Percentiles rank a stretch among this genome's conserved stretches.
phyloP scores from a whole-genome alignment of 2,888 invertebrate genomes.

The Heliconius cydno region DNA sequence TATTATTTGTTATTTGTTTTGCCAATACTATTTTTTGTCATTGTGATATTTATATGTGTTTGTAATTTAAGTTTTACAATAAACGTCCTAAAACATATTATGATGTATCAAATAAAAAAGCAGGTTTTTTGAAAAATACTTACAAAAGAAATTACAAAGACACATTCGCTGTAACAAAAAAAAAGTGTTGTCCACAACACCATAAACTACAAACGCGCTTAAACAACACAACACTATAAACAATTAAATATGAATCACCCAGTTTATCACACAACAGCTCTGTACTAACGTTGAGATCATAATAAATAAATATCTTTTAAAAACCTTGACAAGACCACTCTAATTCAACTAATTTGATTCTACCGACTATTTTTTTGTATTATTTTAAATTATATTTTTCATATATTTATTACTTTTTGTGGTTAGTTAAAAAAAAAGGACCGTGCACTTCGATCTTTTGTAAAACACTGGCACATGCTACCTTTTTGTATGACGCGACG shows the following conservation, averaged over 20 bases:
- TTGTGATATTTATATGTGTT: too few relatives aligned
- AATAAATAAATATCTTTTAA: background rate
- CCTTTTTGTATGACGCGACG: conserved; percentile 5
- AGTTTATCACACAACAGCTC: conserved; percentile 17
- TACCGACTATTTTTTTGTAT: background rate
- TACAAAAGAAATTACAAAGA: conserved; percentile 3
- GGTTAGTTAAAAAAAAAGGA: background rate
- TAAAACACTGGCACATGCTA: conserved; percentile 7
- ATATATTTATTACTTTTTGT: background rate
- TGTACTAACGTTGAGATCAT: conserved; percentile 1
- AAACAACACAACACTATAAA: background rate
- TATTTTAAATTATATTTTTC: background rate
- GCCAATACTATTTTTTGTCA: too few relatives aligned
- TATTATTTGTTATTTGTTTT: too few relatives aligned
- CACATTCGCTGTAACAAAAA: background rate
- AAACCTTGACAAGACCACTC: conserved; percentile 7
- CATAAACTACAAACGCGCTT: background rate
- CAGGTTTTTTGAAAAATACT: background rate
- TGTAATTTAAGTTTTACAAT: too few relatives aligned
- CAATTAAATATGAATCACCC: background rate
- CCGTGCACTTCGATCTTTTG: background rate
- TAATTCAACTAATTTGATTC: conserved; percentile 1
- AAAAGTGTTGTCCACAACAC: background rate
- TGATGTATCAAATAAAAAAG: background rate
- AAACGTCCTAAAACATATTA: too few relatives aligned